Base-by-base conservation (phyloP, 30 jellyfish, hydroid and myxozoan genomes). In the Aurelia sp. region DNA sequence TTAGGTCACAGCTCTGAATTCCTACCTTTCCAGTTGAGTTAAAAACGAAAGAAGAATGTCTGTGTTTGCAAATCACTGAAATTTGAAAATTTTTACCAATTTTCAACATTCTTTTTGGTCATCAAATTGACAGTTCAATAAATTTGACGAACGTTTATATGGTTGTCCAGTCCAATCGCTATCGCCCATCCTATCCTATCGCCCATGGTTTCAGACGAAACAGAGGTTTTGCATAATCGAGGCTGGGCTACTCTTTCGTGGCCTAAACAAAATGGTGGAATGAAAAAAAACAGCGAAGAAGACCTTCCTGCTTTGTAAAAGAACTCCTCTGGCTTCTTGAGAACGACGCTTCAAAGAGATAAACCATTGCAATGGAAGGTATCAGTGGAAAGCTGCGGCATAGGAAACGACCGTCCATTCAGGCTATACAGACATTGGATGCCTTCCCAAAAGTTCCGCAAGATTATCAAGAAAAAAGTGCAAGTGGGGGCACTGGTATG, bases 371-470 rank as follows among this genome's bases (percentile, higher is more conserved):
- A 23, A 94, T 94, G 99, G 78, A 82, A 66, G 20, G 89, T 4
- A 59, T 89, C 15, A 73, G 80, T 10, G 99, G 86, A 13, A 87
- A 92, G n/a, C 51, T 95, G 48, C 86, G 99, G 51, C 81, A 95
- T 62, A 63, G 99, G 55, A 90, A 86, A 65, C 57, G 66, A 6
- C 97, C 96, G 30, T 81, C 95, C 30, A 95, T 44, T 8, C 55
- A 95, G 65, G 98, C 76, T 30, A 69, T 95, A 33, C 75, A 81
- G 66, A 98, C 90, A 58, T 78, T 95, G 0, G 99, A 95, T 86
- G 99, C 99, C 33, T 95, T 95, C 71, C 99, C 99, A 12, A 95
- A 95, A 81, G 88, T 95, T 37, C 98, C 99, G 4, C 97, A 95
- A 33, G 91, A 89, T 73, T 95, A 95, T 81, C 97, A 95, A 76